phyloP scores from a whole-genome alignment of 2,888 invertebrate genomes.

The Epinotia bilunana region DNA sequence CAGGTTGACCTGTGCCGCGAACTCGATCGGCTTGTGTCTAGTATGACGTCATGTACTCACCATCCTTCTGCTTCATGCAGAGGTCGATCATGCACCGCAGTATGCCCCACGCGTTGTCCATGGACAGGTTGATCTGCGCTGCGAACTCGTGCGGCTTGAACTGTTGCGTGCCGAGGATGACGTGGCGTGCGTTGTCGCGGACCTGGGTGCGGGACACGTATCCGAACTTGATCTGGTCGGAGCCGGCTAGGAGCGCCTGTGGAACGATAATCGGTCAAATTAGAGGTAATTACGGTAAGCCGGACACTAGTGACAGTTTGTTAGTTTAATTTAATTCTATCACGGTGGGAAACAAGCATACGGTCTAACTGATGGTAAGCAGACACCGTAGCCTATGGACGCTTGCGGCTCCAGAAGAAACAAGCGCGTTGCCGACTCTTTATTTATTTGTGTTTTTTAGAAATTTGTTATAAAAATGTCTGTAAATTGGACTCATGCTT shows the following conservation, averaged over 20 bases:
- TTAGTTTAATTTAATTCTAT: no score
- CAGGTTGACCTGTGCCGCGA: slow-evolving; percentile 98
- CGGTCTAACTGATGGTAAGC: no score
- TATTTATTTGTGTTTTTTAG: no score
- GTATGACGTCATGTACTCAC: slow-evolving; percentile 71
- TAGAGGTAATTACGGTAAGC: no score
- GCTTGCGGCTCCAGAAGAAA: no score
- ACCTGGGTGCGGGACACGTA: slow-evolving; percentile 98
- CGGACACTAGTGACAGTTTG: no score
- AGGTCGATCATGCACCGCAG: slow-evolving; percentile 98
- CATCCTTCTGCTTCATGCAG: slow-evolving; percentile 98
- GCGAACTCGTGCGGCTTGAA: slow-evolving; percentile 99
- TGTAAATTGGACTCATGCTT: no score
- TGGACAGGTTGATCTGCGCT: slow-evolving; percentile 98
- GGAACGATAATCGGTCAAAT: slow-evolving; percentile 3
- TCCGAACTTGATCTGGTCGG: slow-evolving; percentile 99
- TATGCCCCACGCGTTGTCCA: slow-evolving; percentile 99
- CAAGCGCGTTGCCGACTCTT: no score
- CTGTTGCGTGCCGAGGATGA: slow-evolving; percentile 98
- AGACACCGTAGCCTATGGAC: no score
- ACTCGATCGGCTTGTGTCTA: slow-evolving; percentile 94
- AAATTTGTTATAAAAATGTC: no score
- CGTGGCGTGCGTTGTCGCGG: slow-evolving; percentile 97
- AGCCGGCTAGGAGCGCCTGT: slow-evolving; percentile 95
- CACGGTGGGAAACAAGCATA: no score